phyloP scores from a whole-genome alignment of 2,888 invertebrate species.

The Andrena dorsata region DNA sequence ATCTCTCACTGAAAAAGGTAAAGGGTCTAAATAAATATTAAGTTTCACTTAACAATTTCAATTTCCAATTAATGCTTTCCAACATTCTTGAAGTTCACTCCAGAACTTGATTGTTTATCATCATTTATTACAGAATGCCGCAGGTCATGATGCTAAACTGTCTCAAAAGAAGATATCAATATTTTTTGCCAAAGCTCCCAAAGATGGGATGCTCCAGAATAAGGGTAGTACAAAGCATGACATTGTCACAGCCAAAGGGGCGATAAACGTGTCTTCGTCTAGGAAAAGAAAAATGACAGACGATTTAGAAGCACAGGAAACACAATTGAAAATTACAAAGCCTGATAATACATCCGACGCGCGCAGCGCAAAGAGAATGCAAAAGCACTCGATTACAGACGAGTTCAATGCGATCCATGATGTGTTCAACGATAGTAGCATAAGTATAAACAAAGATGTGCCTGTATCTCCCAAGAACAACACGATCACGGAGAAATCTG shows the following conservation, averaged over 20 bases:
- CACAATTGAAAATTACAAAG: slow-evolving; percentile 5
- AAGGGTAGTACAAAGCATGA: background rate
- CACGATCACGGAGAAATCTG: background rate
- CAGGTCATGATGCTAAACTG: background rate
- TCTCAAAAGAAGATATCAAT: slow-evolving; percentile 53
- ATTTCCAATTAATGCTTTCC: background rate
- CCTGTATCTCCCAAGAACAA: background rate
- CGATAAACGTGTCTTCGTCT: background rate
- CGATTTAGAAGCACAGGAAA: background rate
- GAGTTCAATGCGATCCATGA: background rate
- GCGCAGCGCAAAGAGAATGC: background rate
- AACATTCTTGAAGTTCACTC: background rate
- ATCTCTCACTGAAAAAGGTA: too few species aligned
- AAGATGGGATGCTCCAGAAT: background rate
- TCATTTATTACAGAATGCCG: slow-evolving; percentile 21
- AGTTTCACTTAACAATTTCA: background rate
- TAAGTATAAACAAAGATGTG: background rate
- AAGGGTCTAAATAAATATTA: too few species aligned
- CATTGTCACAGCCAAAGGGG: background rate
- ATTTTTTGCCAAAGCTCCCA: slow-evolving; percentile 39
- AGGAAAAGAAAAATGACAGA: slow-evolving; percentile 24
- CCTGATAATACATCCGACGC: background rate
- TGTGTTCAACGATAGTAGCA: background rate
- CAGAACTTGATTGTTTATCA: background rate
- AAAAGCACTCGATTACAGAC: background rate